These are phyloP conservation scores for Zosterops pallidus DNA, from an alignment of 2,113 vertebrate genomes.

Conservation along the genomic window DNA sequence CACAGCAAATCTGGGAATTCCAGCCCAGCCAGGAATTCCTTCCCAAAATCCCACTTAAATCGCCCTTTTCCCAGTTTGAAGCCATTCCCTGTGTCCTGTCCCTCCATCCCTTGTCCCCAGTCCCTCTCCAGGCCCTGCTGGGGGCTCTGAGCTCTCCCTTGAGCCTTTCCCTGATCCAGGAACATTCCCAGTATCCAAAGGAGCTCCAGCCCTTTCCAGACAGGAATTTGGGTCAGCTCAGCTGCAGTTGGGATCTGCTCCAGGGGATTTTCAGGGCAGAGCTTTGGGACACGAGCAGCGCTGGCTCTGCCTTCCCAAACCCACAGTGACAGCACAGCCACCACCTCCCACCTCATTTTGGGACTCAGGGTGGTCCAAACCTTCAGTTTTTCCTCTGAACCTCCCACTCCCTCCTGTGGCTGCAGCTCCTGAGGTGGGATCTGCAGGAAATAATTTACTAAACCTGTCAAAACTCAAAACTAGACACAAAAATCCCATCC, in stretches of 20 bases:
- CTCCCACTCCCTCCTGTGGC: neutral
- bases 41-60: neutral
- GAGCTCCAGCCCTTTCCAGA: neutral
- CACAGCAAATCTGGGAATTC: too few relatives aligned
- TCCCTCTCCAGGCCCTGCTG: neutral
- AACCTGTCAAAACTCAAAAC: neutral
- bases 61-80: too few relatives aligned
- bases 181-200: neutral
- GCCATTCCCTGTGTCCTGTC: neutral
- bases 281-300: neutral
- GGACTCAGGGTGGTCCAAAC: neutral
- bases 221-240: neutral
- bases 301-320: rapidly evolving
- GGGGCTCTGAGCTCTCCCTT: neutral
- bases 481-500: neutral
- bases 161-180: neutral
- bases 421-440: rapidly evolving
- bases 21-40: neutral
- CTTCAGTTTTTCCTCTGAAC: neutral
- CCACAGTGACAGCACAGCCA: rapidly evolving
- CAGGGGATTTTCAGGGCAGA: neutral
- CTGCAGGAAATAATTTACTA: neutral
- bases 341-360: neutral
- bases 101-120: neutral
- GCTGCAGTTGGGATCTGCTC: rapidly evolving